Evolutionary conservation across 2,797 vertebrate genomes (phyloP).

Genomic region (Nothura maculosa): DNA sequence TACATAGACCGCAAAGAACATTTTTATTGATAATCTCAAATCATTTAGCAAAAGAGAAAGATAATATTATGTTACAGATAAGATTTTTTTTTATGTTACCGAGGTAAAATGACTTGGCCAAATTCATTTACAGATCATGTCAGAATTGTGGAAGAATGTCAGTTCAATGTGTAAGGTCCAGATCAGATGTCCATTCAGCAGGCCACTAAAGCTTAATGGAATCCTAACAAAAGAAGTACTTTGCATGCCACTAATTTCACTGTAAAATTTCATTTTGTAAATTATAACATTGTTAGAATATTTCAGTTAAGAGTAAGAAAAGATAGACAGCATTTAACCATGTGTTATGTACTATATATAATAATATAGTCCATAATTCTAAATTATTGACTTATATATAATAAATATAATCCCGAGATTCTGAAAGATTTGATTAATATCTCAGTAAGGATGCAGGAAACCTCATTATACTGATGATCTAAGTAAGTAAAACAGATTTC

Average conservation of each 20-base stretch:
- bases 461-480: neutral
- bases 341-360: neutral
- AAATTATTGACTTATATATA: neutral
- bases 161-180: accelerated
- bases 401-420: neutral
- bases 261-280: neutral
- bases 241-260: neutral
- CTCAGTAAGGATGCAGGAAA: neutral
- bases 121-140: neutral
- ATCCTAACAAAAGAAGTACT: neutral
- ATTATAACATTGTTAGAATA: neutral
- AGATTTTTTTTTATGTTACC: neutral
- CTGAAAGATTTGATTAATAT: neutral
- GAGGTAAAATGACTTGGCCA: neutral
- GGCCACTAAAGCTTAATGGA: neutral
- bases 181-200: accelerated
- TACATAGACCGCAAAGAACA: neutral
- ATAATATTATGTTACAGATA: neutral
- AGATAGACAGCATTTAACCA: neutral
- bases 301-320: neutral
- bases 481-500: neutral
- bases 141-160: neutral
- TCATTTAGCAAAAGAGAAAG: neutral
- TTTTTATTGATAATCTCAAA: neutral
- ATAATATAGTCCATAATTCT: neutral